Conservation (phyloP, 2,888 invertebrate genomes). For the Caenorhabditis sp. region DNA sequence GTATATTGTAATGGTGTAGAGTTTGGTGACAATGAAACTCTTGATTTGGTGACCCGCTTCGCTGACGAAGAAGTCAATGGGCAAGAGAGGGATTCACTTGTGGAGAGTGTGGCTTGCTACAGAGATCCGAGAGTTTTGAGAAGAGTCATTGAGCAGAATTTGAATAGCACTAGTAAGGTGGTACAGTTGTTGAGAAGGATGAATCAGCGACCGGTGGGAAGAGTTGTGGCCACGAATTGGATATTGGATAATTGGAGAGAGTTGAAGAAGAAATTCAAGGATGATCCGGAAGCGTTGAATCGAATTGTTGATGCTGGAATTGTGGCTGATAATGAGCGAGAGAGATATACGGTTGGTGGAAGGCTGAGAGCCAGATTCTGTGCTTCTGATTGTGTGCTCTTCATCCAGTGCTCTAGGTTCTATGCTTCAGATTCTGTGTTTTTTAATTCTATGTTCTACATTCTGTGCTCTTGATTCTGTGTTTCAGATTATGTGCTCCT, state of each 20-base stretch:
- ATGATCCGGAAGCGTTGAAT: conserved; percentile 30
- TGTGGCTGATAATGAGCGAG: conserved; percentile 28
- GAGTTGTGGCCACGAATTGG: conserved; percentile 43
- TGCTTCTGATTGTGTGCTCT: no score
- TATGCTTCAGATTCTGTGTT: no score
- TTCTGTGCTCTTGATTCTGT: no score
- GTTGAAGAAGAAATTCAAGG: conserved; percentile 30
- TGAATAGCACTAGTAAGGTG: conserved; percentile 7
- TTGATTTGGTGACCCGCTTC: conserved; percentile 28
- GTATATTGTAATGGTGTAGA: conserved; percentile 55
- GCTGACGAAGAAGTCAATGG: conserved; percentile 36
- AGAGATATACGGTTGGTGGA: conserved; percentile 22
- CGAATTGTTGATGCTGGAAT: conserved; percentile 28
- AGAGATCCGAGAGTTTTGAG: conserved; percentile 27
- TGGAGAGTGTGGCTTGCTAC: conserved; percentile 27
- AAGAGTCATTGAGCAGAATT: not conserved
- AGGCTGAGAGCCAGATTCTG: no score
- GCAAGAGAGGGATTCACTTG: conserved; percentile 23
- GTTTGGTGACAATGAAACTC: conserved; percentile 45
- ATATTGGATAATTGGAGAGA: conserved; percentile 51
- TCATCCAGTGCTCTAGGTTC: no score
- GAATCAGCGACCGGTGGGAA: conserved; percentile 43
- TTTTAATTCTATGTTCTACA: no score
- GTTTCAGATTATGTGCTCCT: no score
- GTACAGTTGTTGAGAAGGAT: conserved; percentile 24